These are phyloP conservation scores for Phania funesta DNA, from an alignment of 2,888 invertebrate species.

Conservation along the genomic window DNA sequence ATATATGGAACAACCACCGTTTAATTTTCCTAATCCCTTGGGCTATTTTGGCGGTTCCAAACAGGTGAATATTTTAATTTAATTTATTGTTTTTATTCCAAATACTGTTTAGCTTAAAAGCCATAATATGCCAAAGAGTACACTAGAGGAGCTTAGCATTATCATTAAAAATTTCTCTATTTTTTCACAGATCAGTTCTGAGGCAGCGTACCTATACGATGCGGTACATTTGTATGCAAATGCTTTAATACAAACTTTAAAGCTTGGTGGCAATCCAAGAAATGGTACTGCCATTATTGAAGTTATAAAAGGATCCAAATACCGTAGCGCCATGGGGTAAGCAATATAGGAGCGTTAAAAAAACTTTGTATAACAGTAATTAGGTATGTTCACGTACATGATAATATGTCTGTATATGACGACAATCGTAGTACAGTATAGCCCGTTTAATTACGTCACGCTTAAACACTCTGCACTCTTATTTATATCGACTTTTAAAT, in stretches of 20 bases:
- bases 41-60: slow-evolving; percentile 87
- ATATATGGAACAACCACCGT: slow-evolving; percentile 92
- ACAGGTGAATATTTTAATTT: slow-evolving; percentile 81
- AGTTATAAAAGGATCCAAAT: slow-evolving; percentile 88
- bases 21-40: slow-evolving; percentile 92
- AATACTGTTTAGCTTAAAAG: not conserved
- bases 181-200: slow-evolving; percentile 86
- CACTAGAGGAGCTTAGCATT: too few species aligned
- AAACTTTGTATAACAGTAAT: not conserved
- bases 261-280: slow-evolving; percentile 85
- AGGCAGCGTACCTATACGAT: slow-evolving; percentile 96
- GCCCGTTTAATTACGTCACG: too few species aligned
- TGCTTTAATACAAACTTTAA: slow-evolving; percentile 87
- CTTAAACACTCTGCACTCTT: too few species aligned
- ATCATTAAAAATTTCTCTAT: too few species aligned
- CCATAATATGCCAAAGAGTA: too few species aligned
- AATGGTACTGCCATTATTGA: slow-evolving; percentile 92
- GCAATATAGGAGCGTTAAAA: slow-evolving; percentile 65
- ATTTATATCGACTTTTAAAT: too few species aligned
- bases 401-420: too few species aligned
- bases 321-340: slow-evolving; percentile 93
- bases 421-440: too few species aligned
- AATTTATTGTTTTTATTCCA: not conserved
- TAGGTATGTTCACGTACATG: too few species aligned
- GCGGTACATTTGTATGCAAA: slow-evolving; percentile 95